Evolutionary conservation across 2,797 vertebrate species (phyloP), one percentile per base, ranked within the genome.

Genomic region (Tympanoctomys barrerae): DNA sequence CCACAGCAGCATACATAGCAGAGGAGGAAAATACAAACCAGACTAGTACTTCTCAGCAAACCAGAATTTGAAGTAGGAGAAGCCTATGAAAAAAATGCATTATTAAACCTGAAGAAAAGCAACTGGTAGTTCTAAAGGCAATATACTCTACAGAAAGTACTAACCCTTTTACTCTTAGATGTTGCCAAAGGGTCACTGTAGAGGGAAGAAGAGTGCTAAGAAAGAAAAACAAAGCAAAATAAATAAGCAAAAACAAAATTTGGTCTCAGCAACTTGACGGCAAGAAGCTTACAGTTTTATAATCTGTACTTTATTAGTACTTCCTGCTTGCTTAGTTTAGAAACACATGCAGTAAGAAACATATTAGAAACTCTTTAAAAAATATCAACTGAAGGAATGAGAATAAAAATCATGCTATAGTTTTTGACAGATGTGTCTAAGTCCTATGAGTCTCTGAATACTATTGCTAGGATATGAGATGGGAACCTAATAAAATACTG

Each of bases 1-100:
- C 31, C 33, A 62, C 22, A 64, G 33, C 62, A 90, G 73, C 59
- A 78, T 88, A 96, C 89, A 94, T 54, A 2, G 1, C 66, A 91
- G 39, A 83, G 90, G 71, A 57, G 64, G 33, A 70, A 89, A 83
- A 95, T 98, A 99, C 99, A 98, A 99, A 99, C 99, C 99, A 98
- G 98, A 98, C 99, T 99, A 98, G 99, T 98, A 98, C 99, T 99
- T 98, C 99, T 99, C 95, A 98, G 97, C 98, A 99, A 98, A 97
- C 98, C 98, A 85, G 98, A 98, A 97, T 98, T 98, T 95, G 98
- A 82, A 92, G 98, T 98, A 97, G 98, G 97, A 97, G 98, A 99
- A 79, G 98, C 98, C 99, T 99, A 99, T 95, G 97, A 97, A 98
- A 77, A 95, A 95, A 98, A 98, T 0, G 93, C 61, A 39, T 46